Evolutionary conservation across 2,797 vertebrate genomes (phyloP).

Genomic region (Kryptolebias ocellatus): DNA sequence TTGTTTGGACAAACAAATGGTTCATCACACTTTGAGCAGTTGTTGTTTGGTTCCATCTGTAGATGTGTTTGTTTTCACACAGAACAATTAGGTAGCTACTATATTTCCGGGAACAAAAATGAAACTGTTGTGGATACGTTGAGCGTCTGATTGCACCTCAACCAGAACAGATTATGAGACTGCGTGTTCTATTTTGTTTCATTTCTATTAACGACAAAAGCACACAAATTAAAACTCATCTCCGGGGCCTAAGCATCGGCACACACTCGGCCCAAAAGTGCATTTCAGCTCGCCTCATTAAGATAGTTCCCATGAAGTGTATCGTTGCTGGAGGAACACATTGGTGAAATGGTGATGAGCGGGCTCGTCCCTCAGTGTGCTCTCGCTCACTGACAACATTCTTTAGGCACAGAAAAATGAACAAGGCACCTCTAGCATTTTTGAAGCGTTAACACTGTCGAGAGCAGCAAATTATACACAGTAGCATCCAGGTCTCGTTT

Average conservation of each 20-base stretch:
- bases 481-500: slow-evolving; percentile 75
- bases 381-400: slow-evolving; percentile 70
- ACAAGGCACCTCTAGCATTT: slow-evolving; percentile 86
- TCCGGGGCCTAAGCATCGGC: slow-evolving; percentile 60
- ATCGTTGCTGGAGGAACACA: slow-evolving; percentile 60
- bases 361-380: slow-evolving; percentile 59
- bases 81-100: slow-evolving; percentile 67
- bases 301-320: slow-evolving; percentile 65
- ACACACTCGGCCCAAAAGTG: slow-evolving; percentile 76
- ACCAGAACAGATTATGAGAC: slow-evolving; percentile 55
- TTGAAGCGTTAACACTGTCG: slow-evolving; percentile 80
- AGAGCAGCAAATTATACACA: slow-evolving; percentile 80
- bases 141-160: slow-evolving; percentile 38
- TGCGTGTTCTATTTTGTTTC: slow-evolving; percentile 48
- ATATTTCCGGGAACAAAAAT: slow-evolving; percentile 40
- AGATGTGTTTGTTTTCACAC: slow-evolving; percentile 53
- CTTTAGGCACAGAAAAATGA: slow-evolving; percentile 84
- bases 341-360: slow-evolving; percentile 66
- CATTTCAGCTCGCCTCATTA: slow-evolving; percentile 69
- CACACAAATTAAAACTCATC: slow-evolving; percentile 48
- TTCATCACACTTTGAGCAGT: slow-evolving; percentile 71
- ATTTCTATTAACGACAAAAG: slow-evolving; percentile 54
- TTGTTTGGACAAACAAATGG: slow-evolving; percentile 75
- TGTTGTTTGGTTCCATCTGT: slow-evolving; percentile 75
- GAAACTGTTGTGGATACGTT: slow-evolving; percentile 38